Conservation (phyloP, 2,797 vertebrate genomes). For the Pristis pectinata region DNA sequence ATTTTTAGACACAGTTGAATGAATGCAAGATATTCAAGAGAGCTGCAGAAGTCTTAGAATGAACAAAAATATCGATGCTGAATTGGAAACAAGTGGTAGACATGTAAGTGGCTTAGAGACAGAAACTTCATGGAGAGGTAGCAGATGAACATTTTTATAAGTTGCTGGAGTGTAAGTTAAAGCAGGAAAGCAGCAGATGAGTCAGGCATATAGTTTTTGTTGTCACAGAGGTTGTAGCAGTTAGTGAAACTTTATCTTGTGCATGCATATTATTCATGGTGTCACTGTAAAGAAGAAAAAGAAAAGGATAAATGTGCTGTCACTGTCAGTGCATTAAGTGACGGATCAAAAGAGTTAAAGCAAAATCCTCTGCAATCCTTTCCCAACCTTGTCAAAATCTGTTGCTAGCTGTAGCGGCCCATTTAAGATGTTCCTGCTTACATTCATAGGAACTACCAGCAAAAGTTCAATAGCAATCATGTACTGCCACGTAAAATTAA, state of each 20-base stretch:
- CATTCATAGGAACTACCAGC: background rate
- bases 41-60: background rate
- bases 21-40: background rate
- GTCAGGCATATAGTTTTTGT: background rate
- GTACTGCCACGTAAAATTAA: background rate
- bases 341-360: constrained; percentile 2
- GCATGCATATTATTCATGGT: background rate
- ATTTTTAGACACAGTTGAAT: background rate
- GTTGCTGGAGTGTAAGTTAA: background rate
- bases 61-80: background rate
- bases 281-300: background rate
- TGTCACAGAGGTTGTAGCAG: background rate
- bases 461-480: background rate
- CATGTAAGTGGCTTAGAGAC: background rate
- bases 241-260: background rate
- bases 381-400: constrained; percentile 10
- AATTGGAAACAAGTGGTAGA: background rate
- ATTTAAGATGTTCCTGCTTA: background rate
- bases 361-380: background rate
- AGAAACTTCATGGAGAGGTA: background rate
- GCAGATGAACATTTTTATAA: too few relatives aligned
- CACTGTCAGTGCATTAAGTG: background rate
- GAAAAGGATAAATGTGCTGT: background rate
- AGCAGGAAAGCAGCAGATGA: background rate
- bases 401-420: background rate